phyloP scores from a whole-genome alignment of 1,140 invertebrate genomes.

The Papilio polyxenes region DNA sequence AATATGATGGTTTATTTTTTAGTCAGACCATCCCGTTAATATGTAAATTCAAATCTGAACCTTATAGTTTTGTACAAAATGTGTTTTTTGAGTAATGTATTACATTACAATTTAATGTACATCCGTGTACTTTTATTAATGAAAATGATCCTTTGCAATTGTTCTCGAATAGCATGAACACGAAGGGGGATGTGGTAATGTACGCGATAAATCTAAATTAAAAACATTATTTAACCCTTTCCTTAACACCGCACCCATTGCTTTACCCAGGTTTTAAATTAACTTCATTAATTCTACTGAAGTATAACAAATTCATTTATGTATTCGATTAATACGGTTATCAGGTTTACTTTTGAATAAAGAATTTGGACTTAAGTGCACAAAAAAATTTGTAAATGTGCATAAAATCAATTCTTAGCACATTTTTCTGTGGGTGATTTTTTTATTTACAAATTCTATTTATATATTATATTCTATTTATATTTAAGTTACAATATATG shows the following conservation, averaged over 20 bases:
- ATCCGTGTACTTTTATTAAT: constrained; percentile 24
- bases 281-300: constrained; percentile 20
- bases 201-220: constrained; percentile 70
- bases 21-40: too few relatives aligned
- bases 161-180: constrained; percentile 51
- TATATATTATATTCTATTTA: too few relatives aligned
- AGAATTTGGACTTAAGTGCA: neutral
- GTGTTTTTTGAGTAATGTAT: constrained; percentile 2
- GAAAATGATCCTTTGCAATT: constrained; percentile 47
- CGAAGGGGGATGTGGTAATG: constrained; percentile 51
- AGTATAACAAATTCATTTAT: constrained; percentile 7
- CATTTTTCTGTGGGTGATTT: too few relatives aligned
- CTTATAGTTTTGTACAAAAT: too few relatives aligned
- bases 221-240: constrained; percentile 64
- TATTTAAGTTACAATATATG: too few relatives aligned
- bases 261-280: constrained; percentile 32
- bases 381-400: neutral
- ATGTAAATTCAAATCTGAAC: too few relatives aligned
- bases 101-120: neutral
- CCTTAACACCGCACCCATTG: constrained; percentile 40
- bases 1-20: too few relatives aligned
- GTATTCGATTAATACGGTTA: neutral
- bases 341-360: neutral
- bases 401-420: neutral
- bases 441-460: too few relatives aligned